Percentiles rank a stretch among this genome's conserved stretches.
These are phyloP conservation scores for Epistrophe grossulariae DNA, from an alignment of 2,888 invertebrate genomes.

Conservation along the genomic window DNA sequence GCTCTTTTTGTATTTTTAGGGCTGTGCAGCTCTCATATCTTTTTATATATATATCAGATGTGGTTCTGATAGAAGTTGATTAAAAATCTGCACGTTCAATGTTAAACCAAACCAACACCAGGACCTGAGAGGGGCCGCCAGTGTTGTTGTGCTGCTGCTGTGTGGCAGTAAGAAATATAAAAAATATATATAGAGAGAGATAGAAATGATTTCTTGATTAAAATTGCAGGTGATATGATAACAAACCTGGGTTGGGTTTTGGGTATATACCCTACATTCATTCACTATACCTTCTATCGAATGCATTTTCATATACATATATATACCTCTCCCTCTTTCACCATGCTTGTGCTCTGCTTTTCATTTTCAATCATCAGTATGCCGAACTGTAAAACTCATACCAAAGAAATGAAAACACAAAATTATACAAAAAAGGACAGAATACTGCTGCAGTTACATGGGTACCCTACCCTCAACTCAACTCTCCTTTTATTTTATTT, in stretches of 20 bases:
- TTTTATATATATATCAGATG: not conserved
- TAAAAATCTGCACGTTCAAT: conserved; percentile 70
- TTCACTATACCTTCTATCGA: conserved; percentile 5
- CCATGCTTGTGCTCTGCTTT: not conserved
- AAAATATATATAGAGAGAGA: not conserved
- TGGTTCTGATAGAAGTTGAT: conserved; percentile 57
- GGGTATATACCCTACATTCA: too few species aligned
- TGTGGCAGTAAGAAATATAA: not conserved
- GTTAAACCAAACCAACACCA: conserved; percentile 5
- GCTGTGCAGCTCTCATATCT: not conserved
- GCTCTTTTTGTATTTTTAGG: conserved; percentile 12
- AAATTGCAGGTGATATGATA: conserved; percentile 73
- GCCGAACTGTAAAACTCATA: conserved; percentile 47
- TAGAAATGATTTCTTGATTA: conserved; percentile 72
- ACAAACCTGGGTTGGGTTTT: conserved; percentile 26
- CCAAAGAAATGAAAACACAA: conserved; percentile 44
- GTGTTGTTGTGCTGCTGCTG: not conserved
- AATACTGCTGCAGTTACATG: not conserved
- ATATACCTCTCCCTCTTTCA: too few species aligned
- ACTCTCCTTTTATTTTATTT: not conserved
- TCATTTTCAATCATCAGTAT: conserved; percentile 41
- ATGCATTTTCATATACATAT: not conserved
- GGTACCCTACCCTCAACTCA: not conserved
- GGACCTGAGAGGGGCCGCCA: not conserved
- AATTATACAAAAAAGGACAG: conserved; percentile 16